Evolutionary conservation across 2,113 vertebrate species (phyloP).

Genomic region (Trochalopteron elliotii): DNA sequence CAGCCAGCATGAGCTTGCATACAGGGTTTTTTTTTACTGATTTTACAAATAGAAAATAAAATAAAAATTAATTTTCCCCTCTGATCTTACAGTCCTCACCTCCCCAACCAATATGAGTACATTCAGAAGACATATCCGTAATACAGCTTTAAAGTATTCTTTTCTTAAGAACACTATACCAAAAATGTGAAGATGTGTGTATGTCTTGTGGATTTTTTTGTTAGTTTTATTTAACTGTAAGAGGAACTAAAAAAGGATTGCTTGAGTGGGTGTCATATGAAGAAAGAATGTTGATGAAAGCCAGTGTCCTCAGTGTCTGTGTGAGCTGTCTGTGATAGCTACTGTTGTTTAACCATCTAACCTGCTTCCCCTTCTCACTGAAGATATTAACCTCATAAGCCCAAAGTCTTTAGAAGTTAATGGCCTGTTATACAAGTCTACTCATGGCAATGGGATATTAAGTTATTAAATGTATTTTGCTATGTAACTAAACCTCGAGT

Average conservation of each 20-base stretch:
- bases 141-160: neutral
- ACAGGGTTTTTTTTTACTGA: neutral
- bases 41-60: neutral
- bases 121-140: neutral
- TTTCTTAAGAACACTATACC: neutral
- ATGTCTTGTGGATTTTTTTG: neutral
- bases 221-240: neutral
- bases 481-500: conserved; percentile 49
- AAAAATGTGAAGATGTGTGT: neutral
- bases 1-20: neutral
- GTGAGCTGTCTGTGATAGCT: neutral
- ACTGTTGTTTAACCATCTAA: conserved; percentile 46
- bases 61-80: neutral
- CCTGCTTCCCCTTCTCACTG: neutral
- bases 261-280: neutral
- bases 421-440: conserved; percentile 67
- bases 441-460: conserved; percentile 66
- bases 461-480: conserved; percentile 69
- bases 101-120: neutral
- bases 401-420: conserved; percentile 67
- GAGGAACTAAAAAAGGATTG: neutral
- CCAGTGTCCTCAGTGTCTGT: neutral
- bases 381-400: conserved; percentile 60
- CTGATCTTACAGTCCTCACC: neutral
- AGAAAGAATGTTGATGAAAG: neutral